Conservation (phyloP, 2,113 vertebrate species). For the Hemibagrus wyckioides region DNA sequence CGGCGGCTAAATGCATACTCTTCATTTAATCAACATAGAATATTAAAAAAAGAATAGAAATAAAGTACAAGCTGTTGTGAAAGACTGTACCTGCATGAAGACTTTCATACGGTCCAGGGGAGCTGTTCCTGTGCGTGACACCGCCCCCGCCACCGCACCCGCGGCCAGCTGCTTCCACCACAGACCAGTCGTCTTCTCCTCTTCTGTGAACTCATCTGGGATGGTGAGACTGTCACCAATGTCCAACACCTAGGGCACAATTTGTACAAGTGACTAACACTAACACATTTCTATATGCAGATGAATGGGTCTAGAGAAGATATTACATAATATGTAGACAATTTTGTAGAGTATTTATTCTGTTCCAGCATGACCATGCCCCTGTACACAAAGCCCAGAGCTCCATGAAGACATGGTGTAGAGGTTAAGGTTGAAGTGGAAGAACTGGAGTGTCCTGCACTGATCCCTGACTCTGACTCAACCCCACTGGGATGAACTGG, state of each 20-base stretch:
- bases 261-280: background rate
- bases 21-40: background rate
- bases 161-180: slow-evolving; percentile 94
- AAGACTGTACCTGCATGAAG: slow-evolving; percentile 91
- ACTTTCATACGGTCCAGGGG: slow-evolving; percentile 96
- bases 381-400: no score
- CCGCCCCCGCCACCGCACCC: slow-evolving; percentile 87
- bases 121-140: slow-evolving; percentile 94
- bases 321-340: background rate
- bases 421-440: no score
- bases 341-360: background rate
- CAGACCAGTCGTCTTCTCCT: slow-evolving; percentile 88
- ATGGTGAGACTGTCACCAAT: slow-evolving; percentile 94
- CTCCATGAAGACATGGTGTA: no score
- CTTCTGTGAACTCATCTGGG: slow-evolving; percentile 97
- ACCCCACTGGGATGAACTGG: no score
- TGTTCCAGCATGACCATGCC: no score
- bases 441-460: no score
- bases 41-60: background rate
- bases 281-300: background rate
- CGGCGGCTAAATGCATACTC: background rate
- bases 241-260: slow-evolving; percentile 84
- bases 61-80: background rate
- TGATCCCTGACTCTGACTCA: no score
- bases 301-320: background rate